Evolutionary conservation across 2,113 vertebrate genomes (phyloP).

Genomic region (Gallinago media): DNA sequence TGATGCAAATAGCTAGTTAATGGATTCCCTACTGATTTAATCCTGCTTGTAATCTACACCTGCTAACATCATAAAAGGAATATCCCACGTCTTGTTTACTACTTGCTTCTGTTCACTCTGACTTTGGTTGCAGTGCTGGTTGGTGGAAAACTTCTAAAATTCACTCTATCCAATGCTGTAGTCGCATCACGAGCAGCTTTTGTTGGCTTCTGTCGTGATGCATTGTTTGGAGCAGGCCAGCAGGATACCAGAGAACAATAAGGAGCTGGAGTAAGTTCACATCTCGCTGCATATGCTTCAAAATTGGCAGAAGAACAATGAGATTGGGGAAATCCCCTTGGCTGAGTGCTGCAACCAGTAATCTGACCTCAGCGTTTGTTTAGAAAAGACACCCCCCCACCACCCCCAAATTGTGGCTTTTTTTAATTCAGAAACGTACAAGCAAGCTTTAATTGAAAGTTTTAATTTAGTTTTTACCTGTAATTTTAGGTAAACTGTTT

Average conservation of each 20-base stretch:
- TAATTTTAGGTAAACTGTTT: background rate
- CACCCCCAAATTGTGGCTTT: background rate
- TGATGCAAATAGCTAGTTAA: slow-evolving; percentile 11
- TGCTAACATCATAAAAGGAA: slow-evolving; percentile 39
- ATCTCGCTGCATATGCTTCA: slow-evolving; percentile 30
- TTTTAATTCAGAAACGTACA: background rate
- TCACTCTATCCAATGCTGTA: background rate
- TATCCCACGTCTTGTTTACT: slow-evolving; percentile 10
- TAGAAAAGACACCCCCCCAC: background rate
- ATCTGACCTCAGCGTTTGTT: background rate
- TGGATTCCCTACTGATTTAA: slow-evolving; percentile 2
- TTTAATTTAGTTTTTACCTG: background rate
- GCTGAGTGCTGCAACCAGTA: background rate
- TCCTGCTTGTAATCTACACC: slow-evolving; percentile 15
- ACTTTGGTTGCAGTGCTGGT: background rate
- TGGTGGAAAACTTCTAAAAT: slow-evolving; percentile 31
- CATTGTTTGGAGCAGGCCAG: slow-evolving; percentile 21
- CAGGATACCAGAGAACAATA: slow-evolving; percentile 59
- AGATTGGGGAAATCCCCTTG: slow-evolving; percentile 43
- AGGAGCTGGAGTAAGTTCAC: slow-evolving; percentile 29
- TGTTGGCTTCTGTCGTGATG: background rate
- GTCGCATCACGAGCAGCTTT: background rate
- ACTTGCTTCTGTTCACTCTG: background rate
- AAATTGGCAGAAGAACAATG: slow-evolving; percentile 55
- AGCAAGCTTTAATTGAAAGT: background rate